A percentile compares a stretch with the other conserved stretches of the same genome.
Evolutionary conservation across 2,888 invertebrate species (phyloP).

Genomic region (Eupithecia subfuscata): DNA sequence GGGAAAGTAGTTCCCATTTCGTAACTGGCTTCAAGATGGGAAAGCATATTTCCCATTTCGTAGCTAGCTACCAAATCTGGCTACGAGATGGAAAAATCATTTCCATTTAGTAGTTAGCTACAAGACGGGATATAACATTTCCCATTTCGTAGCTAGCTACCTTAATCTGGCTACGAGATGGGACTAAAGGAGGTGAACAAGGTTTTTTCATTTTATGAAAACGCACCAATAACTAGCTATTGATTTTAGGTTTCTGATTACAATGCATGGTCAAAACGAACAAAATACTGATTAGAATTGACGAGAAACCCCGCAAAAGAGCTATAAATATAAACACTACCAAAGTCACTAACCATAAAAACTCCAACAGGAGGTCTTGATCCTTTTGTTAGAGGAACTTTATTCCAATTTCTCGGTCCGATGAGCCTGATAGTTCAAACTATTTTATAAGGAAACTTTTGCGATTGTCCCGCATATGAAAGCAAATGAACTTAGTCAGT

Average conservation of each 20-base stretch:
- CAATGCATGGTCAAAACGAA: not conserved
- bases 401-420: constrained; percentile 34
- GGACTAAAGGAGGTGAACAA: too few relatives aligned
- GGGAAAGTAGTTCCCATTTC: too few relatives aligned
- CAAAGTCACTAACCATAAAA: constrained; percentile 15
- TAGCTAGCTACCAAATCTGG: too few relatives aligned
- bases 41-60: too few relatives aligned
- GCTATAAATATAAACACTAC: not conserved
- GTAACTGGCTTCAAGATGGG: too few relatives aligned
- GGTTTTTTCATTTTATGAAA: too few relatives aligned
- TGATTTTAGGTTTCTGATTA: not conserved
- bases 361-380: constrained; percentile 17
- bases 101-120: too few relatives aligned
- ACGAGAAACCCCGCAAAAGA: not conserved
- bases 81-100: too few relatives aligned
- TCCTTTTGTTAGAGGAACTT: constrained; percentile 28
- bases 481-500: constrained; percentile 20
- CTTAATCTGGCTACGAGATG: too few relatives aligned
- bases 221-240: not conserved
- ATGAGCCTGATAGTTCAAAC: constrained; percentile 31
- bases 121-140: too few relatives aligned
- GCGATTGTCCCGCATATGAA: constrained; percentile 21
- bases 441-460: constrained; percentile 34
- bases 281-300: not conserved
- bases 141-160: too few relatives aligned